Evolutionary conservation across 1,140 invertebrate genomes (phyloP).

Genomic region (Meteorus sp.): DNA sequence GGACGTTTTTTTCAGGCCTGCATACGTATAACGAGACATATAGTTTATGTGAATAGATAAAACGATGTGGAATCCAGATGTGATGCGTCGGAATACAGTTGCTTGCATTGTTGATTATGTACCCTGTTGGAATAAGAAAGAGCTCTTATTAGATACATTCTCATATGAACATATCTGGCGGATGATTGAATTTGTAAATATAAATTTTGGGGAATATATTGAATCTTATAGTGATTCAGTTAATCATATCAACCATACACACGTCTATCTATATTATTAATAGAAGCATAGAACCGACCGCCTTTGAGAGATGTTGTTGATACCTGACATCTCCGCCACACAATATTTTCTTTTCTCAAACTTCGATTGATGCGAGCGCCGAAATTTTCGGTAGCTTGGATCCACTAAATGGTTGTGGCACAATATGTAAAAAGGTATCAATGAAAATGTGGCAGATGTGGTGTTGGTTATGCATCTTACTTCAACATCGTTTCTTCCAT

Average conservation of each 20-base stretch:
- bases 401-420: constrained; percentile 17
- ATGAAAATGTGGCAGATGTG: constrained; percentile 24
- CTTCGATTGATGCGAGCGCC: constrained; percentile 16
- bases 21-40: background rate
- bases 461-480: constrained; percentile 1
- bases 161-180: constrained; percentile 8
- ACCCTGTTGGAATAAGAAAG: constrained; percentile 9
- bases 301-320: too few species aligned
- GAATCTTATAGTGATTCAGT: too few species aligned
- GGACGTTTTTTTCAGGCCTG: background rate
- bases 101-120: background rate
- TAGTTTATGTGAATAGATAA: background rate
- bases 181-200: constrained; percentile 3
- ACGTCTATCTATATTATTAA: constrained; percentile 4
- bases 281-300: background rate
- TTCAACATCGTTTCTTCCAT: background rate
- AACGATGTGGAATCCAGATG: background rate
- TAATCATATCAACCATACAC: too few species aligned
- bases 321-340: constrained; percentile 12
- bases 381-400: constrained; percentile 28
- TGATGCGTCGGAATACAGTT: background rate
- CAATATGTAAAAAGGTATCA: constrained; percentile 24
- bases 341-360: background rate
- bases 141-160: too few species aligned
- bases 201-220: background rate